Evolutionary conservation across 2,113 vertebrate genomes (phyloP).

Genomic region (Todiramphus saurophagus): DNA sequence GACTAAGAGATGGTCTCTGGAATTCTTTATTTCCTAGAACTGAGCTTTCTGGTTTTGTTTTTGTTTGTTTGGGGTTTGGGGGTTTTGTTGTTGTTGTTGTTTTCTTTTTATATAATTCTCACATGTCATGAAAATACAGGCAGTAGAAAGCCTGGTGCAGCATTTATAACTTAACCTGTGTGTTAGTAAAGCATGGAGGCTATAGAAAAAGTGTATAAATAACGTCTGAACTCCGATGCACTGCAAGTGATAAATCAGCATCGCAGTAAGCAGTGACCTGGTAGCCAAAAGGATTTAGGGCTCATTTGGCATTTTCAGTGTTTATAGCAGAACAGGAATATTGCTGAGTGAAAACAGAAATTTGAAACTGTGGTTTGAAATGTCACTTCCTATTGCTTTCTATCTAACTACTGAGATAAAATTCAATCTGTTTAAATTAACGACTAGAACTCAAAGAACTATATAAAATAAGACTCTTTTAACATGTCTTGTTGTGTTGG

Average conservation of each 20-base stretch:
- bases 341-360: neutral
- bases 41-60: neutral
- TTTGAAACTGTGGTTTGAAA: neutral
- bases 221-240: neutral
- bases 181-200: neutral
- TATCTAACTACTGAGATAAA: neutral
- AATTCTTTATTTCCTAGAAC: neutral
- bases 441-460: neutral
- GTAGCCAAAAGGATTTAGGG: neutral
- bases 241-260: neutral
- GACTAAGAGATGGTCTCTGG: neutral
- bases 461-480: neutral
- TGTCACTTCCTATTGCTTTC: neutral
- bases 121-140: neutral
- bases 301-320: neutral
- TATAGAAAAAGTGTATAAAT: neutral
- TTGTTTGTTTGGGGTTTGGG: too few relatives aligned
- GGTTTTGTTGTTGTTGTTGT: too few relatives aligned
- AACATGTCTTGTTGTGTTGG: neutral
- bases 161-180: neutral
- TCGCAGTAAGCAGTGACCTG: neutral
- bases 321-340: neutral
- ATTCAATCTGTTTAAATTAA: neutral
- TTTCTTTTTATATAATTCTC: neutral
- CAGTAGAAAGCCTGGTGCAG: neutral